Evolutionary conservation across 2,888 invertebrate genomes (phyloP), one percentile per base, ranked within the genome.

Genomic region (Melinaea menophilus): DNA sequence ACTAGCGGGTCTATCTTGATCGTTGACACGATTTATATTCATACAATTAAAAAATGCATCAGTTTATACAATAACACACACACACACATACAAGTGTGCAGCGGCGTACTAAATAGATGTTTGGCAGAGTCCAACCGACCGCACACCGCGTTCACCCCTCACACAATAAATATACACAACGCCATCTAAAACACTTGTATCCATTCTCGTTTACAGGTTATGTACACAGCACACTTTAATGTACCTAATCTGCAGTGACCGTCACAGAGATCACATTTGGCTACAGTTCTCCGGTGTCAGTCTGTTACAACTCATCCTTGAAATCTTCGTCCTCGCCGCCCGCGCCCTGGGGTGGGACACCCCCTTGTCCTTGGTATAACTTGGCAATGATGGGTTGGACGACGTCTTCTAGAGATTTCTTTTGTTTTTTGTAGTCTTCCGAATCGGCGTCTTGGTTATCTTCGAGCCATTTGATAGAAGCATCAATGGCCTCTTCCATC

Each of bases 361-460:
- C 95, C 31, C 96, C 97, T 68, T 95, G 92, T 35, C 95, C 95
- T 80, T 97, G 96, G 89, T 99, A 99, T 72, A 99, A 90, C 90
- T 99, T 99, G 61, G 97, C 95, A 79, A 99, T 97, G 82, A 99
- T 99, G 7, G 99, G 99, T 82, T 99, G 98, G 0, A 98, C 98
- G 47, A 98, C 94, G 73, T 97, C 96, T 82, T 99, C 98, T 59
- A 99, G 91, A 72, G 97, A 95, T 84, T 99, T 98, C 94, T 96
- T 99, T 83, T 98, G 97, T 79, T 95, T 95, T 86, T 97, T 97
- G 91, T 96, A 97, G 65, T 98, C 97, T 75, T 98, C 97, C 0
- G 95, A 93, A 67, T 98, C 98, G 0, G 96, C 96, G 76, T 98
- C 98, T 77, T 95, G 95, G 88, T 99, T 98, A 73, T 96, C 95